These are phyloP conservation scores for Synanthedon myopaeformis DNA, from an alignment of 2,888 invertebrate species.

Conservation along the genomic window DNA sequence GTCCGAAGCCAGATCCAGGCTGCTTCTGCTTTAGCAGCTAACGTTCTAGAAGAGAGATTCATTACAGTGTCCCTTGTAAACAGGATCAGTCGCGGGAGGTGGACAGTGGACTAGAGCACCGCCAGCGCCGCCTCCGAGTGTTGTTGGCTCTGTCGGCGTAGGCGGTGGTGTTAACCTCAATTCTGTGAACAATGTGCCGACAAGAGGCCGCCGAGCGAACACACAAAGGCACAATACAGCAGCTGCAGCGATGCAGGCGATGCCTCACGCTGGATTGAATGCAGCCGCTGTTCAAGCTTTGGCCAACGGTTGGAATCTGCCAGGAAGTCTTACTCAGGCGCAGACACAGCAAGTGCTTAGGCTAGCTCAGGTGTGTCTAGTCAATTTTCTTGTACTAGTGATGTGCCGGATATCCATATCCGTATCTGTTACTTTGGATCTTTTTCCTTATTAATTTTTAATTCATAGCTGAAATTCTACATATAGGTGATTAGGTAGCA, in stretches of 20 bases:
- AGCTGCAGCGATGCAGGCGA: constrained; percentile 42
- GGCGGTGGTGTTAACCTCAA: constrained; percentile 11
- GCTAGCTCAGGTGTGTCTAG: constrained; percentile 47
- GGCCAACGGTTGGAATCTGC: constrained; percentile 50
- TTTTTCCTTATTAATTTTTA: too few relatives aligned
- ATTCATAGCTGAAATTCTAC: too few relatives aligned
- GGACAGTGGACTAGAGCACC: constrained; percentile 86
- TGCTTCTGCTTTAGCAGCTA: too few relatives aligned
- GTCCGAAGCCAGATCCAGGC: too few relatives aligned
- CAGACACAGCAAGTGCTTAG: constrained; percentile 66
- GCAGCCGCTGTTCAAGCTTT: constrained; percentile 58
- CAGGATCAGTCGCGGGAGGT: constrained; percentile 56
- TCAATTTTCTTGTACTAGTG: too few relatives aligned
- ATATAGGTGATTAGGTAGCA: too few relatives aligned
- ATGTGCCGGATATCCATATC: too few relatives aligned
- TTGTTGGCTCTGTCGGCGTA: constrained; percentile 29
- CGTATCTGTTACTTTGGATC: too few relatives aligned
- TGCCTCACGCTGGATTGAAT: constrained; percentile 48
- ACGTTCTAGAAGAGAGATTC: too few relatives aligned
- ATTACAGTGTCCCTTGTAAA: neutral
- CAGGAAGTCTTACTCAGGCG: constrained; percentile 50
- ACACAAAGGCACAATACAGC: constrained; percentile 36
- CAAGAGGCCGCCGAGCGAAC: constrained; percentile 38
- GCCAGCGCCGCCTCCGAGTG: constrained; percentile 74
- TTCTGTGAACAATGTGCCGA: constrained; percentile 33